These are phyloP conservation scores for Potamilus streckersoni DNA, from an alignment of 1,140 invertebrate species.

Conservation along the genomic window DNA sequence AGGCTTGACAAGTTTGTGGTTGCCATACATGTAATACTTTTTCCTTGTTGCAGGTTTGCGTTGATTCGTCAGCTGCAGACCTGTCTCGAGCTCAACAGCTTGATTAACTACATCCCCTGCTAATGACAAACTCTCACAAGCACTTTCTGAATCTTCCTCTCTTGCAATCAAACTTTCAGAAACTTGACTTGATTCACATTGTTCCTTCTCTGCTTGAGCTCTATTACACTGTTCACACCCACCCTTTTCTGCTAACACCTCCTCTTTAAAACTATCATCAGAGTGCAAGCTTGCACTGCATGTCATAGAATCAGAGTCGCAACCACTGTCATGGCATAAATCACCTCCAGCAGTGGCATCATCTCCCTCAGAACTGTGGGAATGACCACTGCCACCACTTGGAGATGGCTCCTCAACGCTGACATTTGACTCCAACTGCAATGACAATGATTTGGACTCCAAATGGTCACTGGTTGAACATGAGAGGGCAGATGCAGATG, in stretches of 20 bases:
- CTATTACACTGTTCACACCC: no score
- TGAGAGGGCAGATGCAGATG: no score
- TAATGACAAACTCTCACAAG: constrained; percentile 32
- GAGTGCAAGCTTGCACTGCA: constrained; percentile 3
- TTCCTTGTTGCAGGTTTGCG: constrained; percentile 37
- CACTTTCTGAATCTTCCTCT: constrained; percentile 14
- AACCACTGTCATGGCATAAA: constrained; percentile 24
- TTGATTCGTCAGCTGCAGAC: neutral
- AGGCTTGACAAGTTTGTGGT: constrained; percentile 60
- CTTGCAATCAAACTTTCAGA: no score
- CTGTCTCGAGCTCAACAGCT: constrained; percentile 7
- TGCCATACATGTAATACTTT: constrained; percentile 62
- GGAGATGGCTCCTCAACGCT: no score
- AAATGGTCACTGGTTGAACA: no score
- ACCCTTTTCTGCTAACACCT: neutral
- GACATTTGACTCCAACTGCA: no score
- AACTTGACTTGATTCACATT: no score
- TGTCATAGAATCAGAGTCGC: constrained; percentile 19
- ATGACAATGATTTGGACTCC: no score
- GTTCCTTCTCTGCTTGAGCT: no score
- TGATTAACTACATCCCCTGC: constrained; percentile 13
- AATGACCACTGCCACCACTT: no score
- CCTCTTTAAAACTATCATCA: constrained; percentile 24
- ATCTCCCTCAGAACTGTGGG: no score
- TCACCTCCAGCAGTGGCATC: no score